Conservation (phyloP, 2,113 vertebrate species). For the Platysteira castanea region DNA sequence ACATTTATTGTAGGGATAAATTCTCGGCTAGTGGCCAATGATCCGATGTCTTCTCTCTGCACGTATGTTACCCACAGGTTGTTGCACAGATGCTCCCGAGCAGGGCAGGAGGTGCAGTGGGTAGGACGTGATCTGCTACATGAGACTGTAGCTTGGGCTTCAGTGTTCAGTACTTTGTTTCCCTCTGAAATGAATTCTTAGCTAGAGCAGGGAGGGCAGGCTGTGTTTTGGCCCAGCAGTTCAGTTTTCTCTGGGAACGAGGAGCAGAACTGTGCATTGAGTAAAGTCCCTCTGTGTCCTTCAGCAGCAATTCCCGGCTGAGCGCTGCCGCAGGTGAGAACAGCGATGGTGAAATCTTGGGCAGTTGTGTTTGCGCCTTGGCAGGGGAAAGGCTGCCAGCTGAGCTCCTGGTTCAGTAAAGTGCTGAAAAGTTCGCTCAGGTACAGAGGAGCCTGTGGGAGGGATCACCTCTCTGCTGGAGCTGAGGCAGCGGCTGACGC, state of each 20-base stretch:
- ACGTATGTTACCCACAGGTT: not conserved
- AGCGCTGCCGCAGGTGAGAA: not conserved
- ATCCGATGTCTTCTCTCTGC: not conserved
- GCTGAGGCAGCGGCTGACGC: not conserved
- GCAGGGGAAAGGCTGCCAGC: not conserved
- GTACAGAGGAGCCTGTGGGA: not conserved
- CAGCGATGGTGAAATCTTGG: not conserved
- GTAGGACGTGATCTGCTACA: not conserved
- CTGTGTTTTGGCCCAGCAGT: not conserved
- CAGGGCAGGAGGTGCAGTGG: not conserved
- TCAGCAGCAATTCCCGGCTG: not conserved
- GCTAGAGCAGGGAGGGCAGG: not conserved
- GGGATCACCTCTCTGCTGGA: not conserved
- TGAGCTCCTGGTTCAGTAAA: not conserved
- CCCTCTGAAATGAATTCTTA: not conserved
- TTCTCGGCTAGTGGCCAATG: not conserved
- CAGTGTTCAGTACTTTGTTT: not conserved
- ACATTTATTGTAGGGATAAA: not conserved
- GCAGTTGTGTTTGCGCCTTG: not conserved
- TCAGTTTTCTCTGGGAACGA: not conserved
- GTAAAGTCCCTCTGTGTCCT: not conserved
- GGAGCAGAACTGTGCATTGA: not conserved
- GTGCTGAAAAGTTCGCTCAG: not conserved
- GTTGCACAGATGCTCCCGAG: rapidly evolving
- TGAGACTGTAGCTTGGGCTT: not conserved